These are phyloP conservation scores for Plebejus argus DNA, from an alignment of 2,888 invertebrate species.

Conservation along the genomic window DNA sequence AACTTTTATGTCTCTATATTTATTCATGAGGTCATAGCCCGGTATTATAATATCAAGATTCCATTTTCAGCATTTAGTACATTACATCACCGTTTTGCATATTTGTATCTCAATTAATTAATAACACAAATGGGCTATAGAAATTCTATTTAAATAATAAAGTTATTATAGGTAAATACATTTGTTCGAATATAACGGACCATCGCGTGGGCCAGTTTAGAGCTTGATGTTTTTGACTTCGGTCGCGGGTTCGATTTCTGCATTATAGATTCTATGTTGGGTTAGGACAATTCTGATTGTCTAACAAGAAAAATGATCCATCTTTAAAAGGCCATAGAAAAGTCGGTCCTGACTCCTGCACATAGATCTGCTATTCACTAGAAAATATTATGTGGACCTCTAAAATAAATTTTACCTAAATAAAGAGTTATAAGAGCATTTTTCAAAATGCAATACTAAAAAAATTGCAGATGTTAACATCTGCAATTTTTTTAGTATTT, in stretches of 20 bases:
- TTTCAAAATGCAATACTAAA: background rate
- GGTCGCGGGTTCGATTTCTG: background rate
- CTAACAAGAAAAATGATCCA: no score
- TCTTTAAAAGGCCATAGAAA: no score
- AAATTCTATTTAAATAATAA: background rate
- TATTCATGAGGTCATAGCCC: background rate
- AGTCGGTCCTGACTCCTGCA: no score
- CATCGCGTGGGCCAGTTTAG: background rate
- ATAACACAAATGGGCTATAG: background rate
- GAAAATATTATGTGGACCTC: no score
- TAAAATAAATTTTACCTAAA: no score
- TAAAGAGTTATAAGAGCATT: background rate
- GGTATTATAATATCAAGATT: conserved; percentile 27
- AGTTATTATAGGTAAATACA: background rate
- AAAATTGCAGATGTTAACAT: background rate
- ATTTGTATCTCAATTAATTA: background rate
- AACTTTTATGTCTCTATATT: background rate
- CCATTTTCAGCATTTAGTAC: conserved; percentile 21
- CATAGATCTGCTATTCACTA: no score
- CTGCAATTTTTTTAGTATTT: background rate
- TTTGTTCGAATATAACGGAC: background rate
- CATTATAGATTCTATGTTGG: background rate
- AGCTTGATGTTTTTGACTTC: background rate
- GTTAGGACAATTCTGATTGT: no score
- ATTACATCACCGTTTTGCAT: conserved; percentile 31